phyloP scores from a whole-genome alignment of 2,113 vertebrate genomes.

The Rhynchomys soricoides region DNA sequence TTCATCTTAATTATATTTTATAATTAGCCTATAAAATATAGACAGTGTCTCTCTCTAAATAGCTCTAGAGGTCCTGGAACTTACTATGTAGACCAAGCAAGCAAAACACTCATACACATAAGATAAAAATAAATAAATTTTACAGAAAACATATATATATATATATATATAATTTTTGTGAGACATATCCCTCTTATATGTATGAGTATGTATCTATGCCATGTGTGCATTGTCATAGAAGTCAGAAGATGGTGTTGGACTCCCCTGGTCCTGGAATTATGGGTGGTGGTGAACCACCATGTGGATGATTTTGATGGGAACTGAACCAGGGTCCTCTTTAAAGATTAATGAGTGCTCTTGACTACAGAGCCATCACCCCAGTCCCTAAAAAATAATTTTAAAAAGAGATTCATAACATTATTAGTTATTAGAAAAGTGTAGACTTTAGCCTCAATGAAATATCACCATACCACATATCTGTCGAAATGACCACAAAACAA shows the following conservation, averaged over 20 bases:
- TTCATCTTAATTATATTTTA: not conserved
- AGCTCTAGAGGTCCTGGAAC: not conserved
- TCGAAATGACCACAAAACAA: not conserved
- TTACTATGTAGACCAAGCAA: not conserved
- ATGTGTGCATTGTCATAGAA: not conserved
- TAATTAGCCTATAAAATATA: not conserved
- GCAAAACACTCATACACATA: not conserved
- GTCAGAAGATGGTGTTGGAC: not conserved
- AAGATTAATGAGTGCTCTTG: not conserved
- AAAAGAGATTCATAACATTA: not conserved
- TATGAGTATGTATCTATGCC: too few species aligned
- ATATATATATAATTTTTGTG: not conserved
- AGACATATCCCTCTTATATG: not conserved
- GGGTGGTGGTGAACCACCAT: not conserved
- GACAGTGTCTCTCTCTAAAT: not conserved
- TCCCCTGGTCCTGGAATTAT: not conserved
- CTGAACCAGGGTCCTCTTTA: not conserved
- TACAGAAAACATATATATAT: not conserved
- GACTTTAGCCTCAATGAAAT: conserved; percentile 17
- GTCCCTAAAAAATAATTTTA: not conserved
- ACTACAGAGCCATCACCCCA: not conserved
- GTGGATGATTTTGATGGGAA: too few species aligned
- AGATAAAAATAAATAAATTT: not conserved
- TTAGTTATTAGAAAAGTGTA: not conserved
- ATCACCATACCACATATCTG: not conserved